Evolutionary conservation across 2,888 invertebrate genomes (phyloP).

Genomic region (Nycteola revayana): DNA sequence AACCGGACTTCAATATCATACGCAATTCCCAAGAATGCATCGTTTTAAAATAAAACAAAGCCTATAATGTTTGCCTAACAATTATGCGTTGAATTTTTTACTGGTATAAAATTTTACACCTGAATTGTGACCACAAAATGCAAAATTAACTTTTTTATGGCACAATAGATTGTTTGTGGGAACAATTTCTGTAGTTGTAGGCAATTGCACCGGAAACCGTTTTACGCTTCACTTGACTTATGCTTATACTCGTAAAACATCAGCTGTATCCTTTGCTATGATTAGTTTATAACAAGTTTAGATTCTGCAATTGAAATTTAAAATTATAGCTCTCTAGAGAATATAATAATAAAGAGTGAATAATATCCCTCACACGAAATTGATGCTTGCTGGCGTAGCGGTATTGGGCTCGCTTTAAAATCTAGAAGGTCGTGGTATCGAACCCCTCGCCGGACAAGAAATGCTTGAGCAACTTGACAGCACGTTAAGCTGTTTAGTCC

Average conservation of each 20-base stretch:
- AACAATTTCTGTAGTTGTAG: conserved; percentile 34
- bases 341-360: too few relatives aligned
- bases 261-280: conserved; percentile 13
- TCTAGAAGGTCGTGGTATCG: too few relatives aligned
- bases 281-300: too few relatives aligned
- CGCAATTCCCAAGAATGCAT: not conserved
- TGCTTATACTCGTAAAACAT: conserved; percentile 22
- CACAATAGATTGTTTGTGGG: conserved; percentile 43
- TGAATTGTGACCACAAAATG: conserved; percentile 49
- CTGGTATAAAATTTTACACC: conserved; percentile 28
- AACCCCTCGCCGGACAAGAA: too few relatives aligned
- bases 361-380: too few relatives aligned
- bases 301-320: too few relatives aligned
- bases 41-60: not conserved
- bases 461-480: too few relatives aligned
- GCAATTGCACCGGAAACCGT: conserved; percentile 62
- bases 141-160: conserved; percentile 46
- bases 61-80: not conserved
- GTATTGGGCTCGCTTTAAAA: too few relatives aligned
- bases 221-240: conserved; percentile 58
- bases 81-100: conserved; percentile 17
- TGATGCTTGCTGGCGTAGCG: too few relatives aligned
- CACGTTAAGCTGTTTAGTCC: too few relatives aligned
- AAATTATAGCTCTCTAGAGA: too few relatives aligned
- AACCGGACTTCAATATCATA: too few relatives aligned